Evolutionary conservation across 2,888 invertebrate species (phyloP).

Genomic region (Thumatha senex): DNA sequence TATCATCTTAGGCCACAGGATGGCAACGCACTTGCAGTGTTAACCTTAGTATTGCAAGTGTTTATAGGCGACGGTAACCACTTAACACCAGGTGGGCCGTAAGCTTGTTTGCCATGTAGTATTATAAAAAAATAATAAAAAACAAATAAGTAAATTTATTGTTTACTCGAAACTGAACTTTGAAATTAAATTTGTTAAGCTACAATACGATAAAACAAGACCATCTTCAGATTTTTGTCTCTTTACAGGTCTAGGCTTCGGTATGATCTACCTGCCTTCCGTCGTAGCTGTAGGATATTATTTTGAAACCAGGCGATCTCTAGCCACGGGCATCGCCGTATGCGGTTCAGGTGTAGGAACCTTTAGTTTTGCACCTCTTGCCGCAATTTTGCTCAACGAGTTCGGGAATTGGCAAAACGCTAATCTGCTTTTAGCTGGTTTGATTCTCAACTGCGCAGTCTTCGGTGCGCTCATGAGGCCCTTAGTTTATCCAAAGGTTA

Average conservation of each 20-base stretch:
- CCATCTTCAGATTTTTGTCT: neutral
- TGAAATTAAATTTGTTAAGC: too few relatives aligned
- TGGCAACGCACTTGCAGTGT: too few relatives aligned
- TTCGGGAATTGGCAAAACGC: slow-evolving; percentile 95
- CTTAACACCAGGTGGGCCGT: too few relatives aligned
- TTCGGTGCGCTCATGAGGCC: slow-evolving; percentile 94
- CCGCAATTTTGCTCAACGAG: slow-evolving; percentile 88
- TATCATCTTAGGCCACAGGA: too few relatives aligned
- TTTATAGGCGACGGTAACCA: too few relatives aligned
- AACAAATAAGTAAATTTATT: too few relatives aligned
- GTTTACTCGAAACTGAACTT: too few relatives aligned
- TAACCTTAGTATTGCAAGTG: too few relatives aligned
- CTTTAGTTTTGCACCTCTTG: slow-evolving; percentile 96
- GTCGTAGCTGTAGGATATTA: slow-evolving; percentile 99
- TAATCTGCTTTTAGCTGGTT: slow-evolving; percentile 94
- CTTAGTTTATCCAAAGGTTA: slow-evolving; percentile 88
- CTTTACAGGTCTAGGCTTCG: slow-evolving; percentile 92
- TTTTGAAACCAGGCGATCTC: slow-evolving; percentile 96
- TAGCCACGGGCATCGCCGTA: slow-evolving; percentile 97
- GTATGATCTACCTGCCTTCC: slow-evolving; percentile 97
- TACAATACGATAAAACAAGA: too few relatives aligned
- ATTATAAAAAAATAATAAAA: too few relatives aligned
- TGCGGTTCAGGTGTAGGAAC: slow-evolving; percentile 98
- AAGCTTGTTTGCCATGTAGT: too few relatives aligned
- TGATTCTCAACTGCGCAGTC: slow-evolving; percentile 95